These are phyloP conservation scores for Metallyticus violacea DNA, from an alignment of 2,888 invertebrate genomes.

Conservation along the genomic window DNA sequence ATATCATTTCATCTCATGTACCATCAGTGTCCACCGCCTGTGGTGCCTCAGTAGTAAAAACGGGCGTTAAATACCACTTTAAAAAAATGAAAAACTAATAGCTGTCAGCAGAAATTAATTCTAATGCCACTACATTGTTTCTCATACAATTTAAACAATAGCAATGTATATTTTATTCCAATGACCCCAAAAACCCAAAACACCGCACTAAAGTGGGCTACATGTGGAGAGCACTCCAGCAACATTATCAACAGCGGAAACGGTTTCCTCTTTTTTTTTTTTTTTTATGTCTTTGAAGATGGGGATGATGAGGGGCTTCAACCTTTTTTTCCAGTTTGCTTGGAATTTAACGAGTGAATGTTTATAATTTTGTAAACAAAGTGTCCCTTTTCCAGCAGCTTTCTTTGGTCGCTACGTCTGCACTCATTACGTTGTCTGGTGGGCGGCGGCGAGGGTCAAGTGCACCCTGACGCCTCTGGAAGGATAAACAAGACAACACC, in stretches of 20 bases:
- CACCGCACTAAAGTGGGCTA: background rate
- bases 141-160: too few species aligned
- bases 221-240: background rate
- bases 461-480: conserved; percentile 1
- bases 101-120: too few species aligned
- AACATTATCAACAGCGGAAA: background rate
- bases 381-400: background rate
- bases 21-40: too few species aligned
- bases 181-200: too few species aligned
- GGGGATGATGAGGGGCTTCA: background rate
- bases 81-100: too few species aligned
- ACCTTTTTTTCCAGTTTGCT: background rate
- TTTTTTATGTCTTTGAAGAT: background rate
- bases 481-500: background rate
- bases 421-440: background rate
- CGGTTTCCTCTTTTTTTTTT: background rate
- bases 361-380: background rate
- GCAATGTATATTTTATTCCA: too few species aligned
- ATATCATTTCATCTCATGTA: too few species aligned
- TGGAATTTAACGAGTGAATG: background rate
- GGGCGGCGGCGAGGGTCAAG: conserved; percentile 2
- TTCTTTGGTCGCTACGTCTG: background rate
- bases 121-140: too few species aligned
- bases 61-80: too few species aligned
- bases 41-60: too few species aligned